Percentiles rank a stretch among this genome's conserved stretches.
Conservation (phyloP, 1,140 invertebrate species). For the Aphelinus atriplicis region DNA sequence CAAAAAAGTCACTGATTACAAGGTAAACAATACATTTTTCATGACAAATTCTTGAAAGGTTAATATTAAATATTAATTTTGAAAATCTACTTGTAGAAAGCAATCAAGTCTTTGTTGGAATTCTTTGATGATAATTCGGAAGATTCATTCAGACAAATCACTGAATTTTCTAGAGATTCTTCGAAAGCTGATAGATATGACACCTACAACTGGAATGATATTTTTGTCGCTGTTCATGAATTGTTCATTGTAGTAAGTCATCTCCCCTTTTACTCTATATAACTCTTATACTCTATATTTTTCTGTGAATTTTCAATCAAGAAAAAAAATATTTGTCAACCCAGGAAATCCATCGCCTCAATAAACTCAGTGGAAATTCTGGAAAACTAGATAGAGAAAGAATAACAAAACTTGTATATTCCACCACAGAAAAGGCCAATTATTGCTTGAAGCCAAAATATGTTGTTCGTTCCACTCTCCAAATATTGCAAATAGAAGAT, state of each 20-base stretch:
- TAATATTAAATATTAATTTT: background rate
- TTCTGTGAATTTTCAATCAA: background rate
- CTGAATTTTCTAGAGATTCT: conserved; percentile 38
- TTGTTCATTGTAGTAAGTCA: conserved; percentile 47
- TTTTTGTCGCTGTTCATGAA: conserved; percentile 45
- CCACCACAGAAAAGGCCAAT: conserved; percentile 35
- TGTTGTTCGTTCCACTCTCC: conserved; percentile 43
- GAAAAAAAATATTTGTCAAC: background rate
- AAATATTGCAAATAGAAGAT: conserved; percentile 43
- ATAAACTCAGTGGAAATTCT: conserved; percentile 32
- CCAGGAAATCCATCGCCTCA: conserved; percentile 47
- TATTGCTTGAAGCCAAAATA: conserved; percentile 42
- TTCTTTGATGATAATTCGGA: conserved; percentile 46
- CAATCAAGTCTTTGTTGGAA: conserved; percentile 41
- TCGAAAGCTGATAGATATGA: background rate
- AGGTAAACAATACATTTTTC: conserved; percentile 35
- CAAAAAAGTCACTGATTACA: conserved; percentile 46
- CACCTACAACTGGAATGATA: conserved; percentile 43
- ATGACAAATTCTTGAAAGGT: background rate
- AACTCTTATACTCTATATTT: background rate
- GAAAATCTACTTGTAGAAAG: conserved; percentile 37
- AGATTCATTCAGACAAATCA: conserved; percentile 43
- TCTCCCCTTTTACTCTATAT: conserved; percentile 8
- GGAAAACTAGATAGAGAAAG: conserved; percentile 39
- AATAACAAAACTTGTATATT: conserved; percentile 44